Evolutionary conservation across 2,888 invertebrate genomes (phyloP), one percentile per base, ranked within the genome.

Genomic region (Pammene fasciana): DNA sequence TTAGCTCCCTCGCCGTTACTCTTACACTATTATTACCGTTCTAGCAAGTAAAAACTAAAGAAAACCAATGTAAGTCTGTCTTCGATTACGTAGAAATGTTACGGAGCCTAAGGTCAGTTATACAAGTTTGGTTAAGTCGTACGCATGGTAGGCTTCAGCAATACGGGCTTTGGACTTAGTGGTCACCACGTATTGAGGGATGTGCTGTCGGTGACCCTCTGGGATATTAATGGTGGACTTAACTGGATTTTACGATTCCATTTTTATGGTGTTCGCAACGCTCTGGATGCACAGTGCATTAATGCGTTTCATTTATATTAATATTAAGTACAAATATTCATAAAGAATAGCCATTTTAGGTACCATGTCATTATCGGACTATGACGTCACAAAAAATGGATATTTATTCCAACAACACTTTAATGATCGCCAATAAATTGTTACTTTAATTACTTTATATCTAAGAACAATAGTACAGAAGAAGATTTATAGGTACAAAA

Each of bases 121-220:
- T 9, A 54, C 26, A n/a, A 54, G 34, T 2, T n/a, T 34, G 9
- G 0, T 50, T 5, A 5, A 54, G 34, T 7, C 26, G n/a, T 13
- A 54, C 0, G 34, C 0, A 18, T 0, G n/a, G 34, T 9, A n/a
- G 34, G n/a, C 9, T n/a, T n/a, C n/a, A 11, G n/a, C n/a, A 54
- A 34, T 9, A 54, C 5, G 5, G 34, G 50, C 10, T 1, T 54
- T 65, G 71, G 81, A 84, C 86, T 88, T 86, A 84, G 75, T 73
- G 80, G 79, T 75, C 78, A 77, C 74, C 73, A 76, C 80, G 86
- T 84, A 78, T 78, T 72, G 67, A 67, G 43, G 86, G 85, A 87
- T 87, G 86, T 78, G 75, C 71, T 85, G 86, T 83, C 87, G 84
- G 79, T 84, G 81, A 79, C 86, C 86, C 85, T 84, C 82, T 82